Conservation (phyloP, 2,888 invertebrate genomes). For the Cerastis rubricosa region DNA sequence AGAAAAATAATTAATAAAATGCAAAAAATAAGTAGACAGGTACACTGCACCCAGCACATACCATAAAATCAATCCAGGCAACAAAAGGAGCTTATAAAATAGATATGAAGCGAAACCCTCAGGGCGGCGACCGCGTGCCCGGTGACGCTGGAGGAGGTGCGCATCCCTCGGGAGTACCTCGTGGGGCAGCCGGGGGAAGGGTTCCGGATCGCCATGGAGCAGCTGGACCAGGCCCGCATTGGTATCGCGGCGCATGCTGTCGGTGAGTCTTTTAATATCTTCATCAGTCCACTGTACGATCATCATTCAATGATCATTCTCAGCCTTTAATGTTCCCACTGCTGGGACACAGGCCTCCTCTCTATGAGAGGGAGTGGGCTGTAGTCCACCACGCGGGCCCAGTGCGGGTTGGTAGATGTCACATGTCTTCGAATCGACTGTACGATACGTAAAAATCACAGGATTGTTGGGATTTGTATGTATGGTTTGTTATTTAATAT, state of each 20-base stretch:
- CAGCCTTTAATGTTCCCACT: too few species aligned
- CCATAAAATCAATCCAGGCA: slow-evolving; percentile 36
- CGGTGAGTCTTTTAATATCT: slow-evolving; percentile 79
- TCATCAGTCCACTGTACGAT: too few species aligned
- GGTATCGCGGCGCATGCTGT: slow-evolving; percentile 94
- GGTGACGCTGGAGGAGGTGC: slow-evolving; percentile 92
- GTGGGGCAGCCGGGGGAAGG: slow-evolving; percentile 92
- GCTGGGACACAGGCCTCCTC: too few species aligned
- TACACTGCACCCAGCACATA: slow-evolving; percentile 39
- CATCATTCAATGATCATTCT: too few species aligned
- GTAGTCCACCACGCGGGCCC: too few species aligned
- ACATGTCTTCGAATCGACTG: too few species aligned
- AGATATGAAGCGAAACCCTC: slow-evolving; percentile 77
- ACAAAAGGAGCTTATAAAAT: slow-evolving; percentile 74
- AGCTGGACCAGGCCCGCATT: slow-evolving; percentile 93
- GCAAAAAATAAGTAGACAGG: slow-evolving; percentile 14
- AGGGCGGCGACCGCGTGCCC: slow-evolving; percentile 93
- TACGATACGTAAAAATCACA: too few species aligned
- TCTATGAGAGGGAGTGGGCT: too few species aligned
- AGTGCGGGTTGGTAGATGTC: too few species aligned
- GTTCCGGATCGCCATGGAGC: slow-evolving; percentile 94
- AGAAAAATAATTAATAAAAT: not conserved
- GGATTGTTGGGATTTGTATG: too few species aligned
- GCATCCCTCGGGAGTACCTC: slow-evolving; percentile 87
- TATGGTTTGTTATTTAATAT: too few species aligned